Percentiles rank a stretch among this genome's conserved stretches.
Evolutionary conservation across 2,113 vertebrate species (phyloP).

Genomic region (Chionodraco myersi): DNA sequence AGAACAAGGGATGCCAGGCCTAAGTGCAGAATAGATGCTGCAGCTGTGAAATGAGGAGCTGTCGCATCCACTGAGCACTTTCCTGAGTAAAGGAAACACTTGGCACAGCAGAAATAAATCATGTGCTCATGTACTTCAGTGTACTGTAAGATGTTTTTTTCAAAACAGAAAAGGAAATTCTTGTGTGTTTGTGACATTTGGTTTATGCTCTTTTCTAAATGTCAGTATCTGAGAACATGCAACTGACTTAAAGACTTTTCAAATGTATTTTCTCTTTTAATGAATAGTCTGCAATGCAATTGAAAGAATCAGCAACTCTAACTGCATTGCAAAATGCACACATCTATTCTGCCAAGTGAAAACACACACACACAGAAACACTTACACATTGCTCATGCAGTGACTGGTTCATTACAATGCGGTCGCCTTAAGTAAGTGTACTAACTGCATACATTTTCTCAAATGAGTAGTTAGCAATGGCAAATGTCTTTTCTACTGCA

Average conservation of each 20-base stretch:
- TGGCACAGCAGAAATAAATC: constrained; percentile 83
- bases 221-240: neutral
- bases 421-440: constrained; percentile 13
- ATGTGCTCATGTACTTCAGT: constrained; percentile 69
- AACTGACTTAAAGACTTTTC: constrained; percentile 17
- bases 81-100: constrained; percentile 76
- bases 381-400: too few species aligned
- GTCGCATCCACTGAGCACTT: constrained; percentile 78
- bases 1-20: constrained; percentile 67
- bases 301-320: constrained; percentile 14
- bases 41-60: constrained; percentile 81
- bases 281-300: constrained; percentile 16
- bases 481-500: constrained; percentile 19
- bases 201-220: neutral
- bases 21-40: constrained; percentile 77
- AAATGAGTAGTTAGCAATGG: constrained; percentile 18
- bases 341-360: constrained; percentile 4
- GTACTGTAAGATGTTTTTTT: constrained; percentile 58
- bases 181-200: constrained; percentile 20
- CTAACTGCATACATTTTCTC: constrained; percentile 8
- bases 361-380: neutral
- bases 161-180: constrained; percentile 49
- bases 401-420: constrained; percentile 8
- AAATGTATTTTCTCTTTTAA: constrained; percentile 5
- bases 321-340: constrained; percentile 21